Conservation (phyloP, 1,140 invertebrate genomes). For the Contarinia nasturtii region DNA sequence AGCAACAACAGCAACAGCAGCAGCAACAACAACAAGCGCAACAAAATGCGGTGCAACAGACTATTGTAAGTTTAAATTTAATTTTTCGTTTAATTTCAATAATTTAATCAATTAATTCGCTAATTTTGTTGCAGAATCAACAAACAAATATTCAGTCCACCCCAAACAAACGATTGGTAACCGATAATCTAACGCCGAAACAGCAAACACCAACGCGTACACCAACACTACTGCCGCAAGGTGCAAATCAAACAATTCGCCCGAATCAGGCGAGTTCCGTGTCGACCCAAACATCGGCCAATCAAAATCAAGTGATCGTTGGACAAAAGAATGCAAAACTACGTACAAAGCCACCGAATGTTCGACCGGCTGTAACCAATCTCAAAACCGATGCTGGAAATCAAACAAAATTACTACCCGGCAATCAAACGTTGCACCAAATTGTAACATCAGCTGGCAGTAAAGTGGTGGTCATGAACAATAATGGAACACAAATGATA, state of each 20-base stretch:
- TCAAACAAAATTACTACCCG: slow-evolving; percentile 31
- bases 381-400: slow-evolving; percentile 42
- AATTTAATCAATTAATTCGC: too few species aligned
- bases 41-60: not conserved
- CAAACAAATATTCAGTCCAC: not conserved
- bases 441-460: slow-evolving; percentile 20
- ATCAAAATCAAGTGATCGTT: slow-evolving; percentile 19
- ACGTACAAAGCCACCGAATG: slow-evolving; percentile 22
- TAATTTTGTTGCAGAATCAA: too few species aligned
- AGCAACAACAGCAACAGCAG: not conserved
- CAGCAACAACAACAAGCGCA: not conserved
- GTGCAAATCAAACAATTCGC: slow-evolving; percentile 30
- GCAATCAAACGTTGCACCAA: slow-evolving; percentile 24
- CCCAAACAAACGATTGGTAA: not conserved
- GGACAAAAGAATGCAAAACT: slow-evolving; percentile 16
- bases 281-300: slow-evolving; percentile 45
- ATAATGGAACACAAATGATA: not conserved
- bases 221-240: slow-evolving; percentile 35
- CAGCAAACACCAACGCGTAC: not conserved
- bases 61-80: not conserved
- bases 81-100: not conserved
- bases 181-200: slow-evolving; percentile 1
- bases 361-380: slow-evolving; percentile 34
- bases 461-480: slow-evolving; percentile 6
- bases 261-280: slow-evolving; percentile 55